phyloP scores from a whole-genome alignment of 37 sponge, comb jelly and placozoan genomes.

The Cliona cf. orientalis region DNA sequence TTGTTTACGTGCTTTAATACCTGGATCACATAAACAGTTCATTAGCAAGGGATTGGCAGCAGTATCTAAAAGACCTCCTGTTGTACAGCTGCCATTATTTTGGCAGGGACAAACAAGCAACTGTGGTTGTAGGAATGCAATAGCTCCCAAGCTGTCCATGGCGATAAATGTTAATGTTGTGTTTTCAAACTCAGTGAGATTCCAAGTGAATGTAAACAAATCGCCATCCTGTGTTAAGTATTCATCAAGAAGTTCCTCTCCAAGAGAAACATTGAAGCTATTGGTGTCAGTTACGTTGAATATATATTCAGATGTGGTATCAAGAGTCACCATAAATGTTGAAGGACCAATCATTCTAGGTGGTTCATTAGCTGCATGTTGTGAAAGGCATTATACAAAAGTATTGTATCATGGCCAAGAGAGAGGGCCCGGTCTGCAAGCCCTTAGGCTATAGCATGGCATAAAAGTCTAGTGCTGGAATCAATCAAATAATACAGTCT shows the following conservation, averaged over 20 bases:
- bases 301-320: background rate
- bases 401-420: no score
- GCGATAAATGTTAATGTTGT: conserved; percentile 23
- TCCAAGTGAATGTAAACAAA: conserved; percentile 28
- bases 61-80: conserved; percentile 7
- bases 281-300: conserved; percentile 29
- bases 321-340: conserved; percentile 6
- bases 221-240: background rate
- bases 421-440: no score
- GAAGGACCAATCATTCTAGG: conserved; percentile 44
- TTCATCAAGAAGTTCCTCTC: background rate
- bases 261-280: background rate
- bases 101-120: conserved; percentile 46
- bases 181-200: background rate
- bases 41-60: background rate
- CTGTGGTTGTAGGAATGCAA: conserved; percentile 2
- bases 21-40: conserved; percentile 25
- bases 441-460: no score
- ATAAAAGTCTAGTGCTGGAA: no score
- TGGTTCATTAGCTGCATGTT: conserved; percentile 38
- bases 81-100: conserved; percentile 57
- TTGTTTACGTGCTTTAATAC: no score
- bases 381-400: no score
- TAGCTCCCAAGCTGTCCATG: conserved; percentile 9
- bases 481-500: no score